A percentile compares a stretch with the other conserved stretches of the same genome.
Conservation (phyloP, 2,113 vertebrate genomes). For the Noturus placidus region DNA sequence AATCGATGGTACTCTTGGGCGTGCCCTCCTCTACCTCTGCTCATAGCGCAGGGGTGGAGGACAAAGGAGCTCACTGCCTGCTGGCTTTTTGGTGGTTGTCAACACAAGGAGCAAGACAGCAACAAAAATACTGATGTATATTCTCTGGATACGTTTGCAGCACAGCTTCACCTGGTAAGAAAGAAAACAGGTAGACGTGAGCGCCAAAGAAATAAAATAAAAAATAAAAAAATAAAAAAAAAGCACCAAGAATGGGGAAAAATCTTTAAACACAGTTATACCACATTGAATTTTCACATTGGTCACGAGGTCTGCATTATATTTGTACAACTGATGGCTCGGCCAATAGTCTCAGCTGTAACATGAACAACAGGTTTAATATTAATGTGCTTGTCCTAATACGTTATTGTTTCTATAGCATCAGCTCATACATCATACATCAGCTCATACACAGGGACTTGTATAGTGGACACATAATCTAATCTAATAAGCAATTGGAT, state of each 20-base stretch:
- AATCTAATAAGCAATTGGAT: not conserved
- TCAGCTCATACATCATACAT: not conserved
- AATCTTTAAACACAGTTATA: not conserved
- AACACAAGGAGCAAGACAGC: not conserved
- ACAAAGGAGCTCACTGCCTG: constrained; percentile 48
- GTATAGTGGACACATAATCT: not conserved
- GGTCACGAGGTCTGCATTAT: not conserved
- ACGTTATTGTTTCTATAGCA: not conserved
- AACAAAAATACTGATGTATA: not conserved
- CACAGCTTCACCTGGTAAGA: constrained; percentile 57
- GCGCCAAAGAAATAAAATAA: no score
- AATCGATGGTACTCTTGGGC: constrained; percentile 64
- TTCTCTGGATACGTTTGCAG: not conserved
- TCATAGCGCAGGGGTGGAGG: constrained; percentile 79
- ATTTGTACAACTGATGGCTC: not conserved
- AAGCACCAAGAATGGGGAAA: not conserved
- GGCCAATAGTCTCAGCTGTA: not conserved
- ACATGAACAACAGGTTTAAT: not conserved
- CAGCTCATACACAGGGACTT: not conserved
- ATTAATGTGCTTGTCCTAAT: not conserved
- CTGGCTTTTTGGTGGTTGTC: constrained; percentile 43
- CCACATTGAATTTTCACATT: not conserved
- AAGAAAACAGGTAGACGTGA: constrained; percentile 37
- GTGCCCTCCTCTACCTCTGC: constrained; percentile 78
- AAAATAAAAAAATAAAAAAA: no score